Evolutionary conservation across 2,888 invertebrate species (phyloP), one percentile per base, ranked within the genome.

Genomic region (Pardosa pseudoannulata): DNA sequence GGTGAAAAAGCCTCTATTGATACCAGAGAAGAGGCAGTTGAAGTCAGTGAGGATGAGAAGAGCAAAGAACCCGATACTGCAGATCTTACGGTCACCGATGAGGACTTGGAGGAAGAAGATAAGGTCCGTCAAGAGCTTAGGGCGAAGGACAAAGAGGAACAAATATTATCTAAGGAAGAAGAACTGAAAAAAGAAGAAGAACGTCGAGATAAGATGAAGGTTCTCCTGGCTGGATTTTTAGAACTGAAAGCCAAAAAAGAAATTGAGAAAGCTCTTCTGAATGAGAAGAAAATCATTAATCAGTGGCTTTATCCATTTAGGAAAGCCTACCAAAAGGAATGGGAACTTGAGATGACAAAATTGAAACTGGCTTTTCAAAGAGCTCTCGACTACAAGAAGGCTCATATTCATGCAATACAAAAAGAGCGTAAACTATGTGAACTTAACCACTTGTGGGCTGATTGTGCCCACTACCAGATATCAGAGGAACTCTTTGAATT

Each of bases 241-340:
- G 83, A 85, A 50, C 11, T 79, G 41, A 79, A 79, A 32, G 72
- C 78, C 0, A 85, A 68, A n/a, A 79, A 85, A 11, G 73, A 79
- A 27, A 79, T 73, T 7, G 83, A 85, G 29, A 85, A 78, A 27
- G 83, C 83, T 5, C 19, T 79, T 19, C 27, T 85, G 29, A 85
- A 78, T 27, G 83, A 85, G 65, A 85, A 85, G 29, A 85, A 73
- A 27, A 79, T 85, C 23, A 67, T 78, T 13, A 32, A 72, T 0
- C 83, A 85, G 27, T 85, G 78, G 78, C 27, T 85, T 16, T 73
- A 78, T n/a, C 83, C 83, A n/a, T 85, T 85, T 27, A 31, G 83
- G 29, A 68, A 64, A 2, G 39, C 73, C 1, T 79, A 79, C 19
- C 78, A 85, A 27, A 78, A 85, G 23, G 78, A 85, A 16, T 85